Percentiles rank a stretch among this genome's conserved stretches.
phyloP scores from a whole-genome alignment of 2,888 invertebrate genomes.

The Tolmerus cingulatus region DNA sequence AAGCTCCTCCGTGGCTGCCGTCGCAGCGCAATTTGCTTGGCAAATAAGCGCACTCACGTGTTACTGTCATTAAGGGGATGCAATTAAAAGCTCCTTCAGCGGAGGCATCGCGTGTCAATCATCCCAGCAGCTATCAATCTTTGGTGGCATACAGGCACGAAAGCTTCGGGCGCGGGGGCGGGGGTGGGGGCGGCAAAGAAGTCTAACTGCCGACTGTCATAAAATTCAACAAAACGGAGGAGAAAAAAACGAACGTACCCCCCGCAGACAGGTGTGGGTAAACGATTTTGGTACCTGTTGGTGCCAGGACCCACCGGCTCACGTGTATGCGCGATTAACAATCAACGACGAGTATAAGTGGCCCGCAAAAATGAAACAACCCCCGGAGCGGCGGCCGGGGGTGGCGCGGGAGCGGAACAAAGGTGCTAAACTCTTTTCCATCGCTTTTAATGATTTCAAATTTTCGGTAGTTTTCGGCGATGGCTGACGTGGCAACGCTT shows the following conservation, averaged over 20 bases:
- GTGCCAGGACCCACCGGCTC: constrained; percentile 15
- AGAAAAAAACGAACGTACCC: constrained; percentile 9
- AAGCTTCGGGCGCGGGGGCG: not conserved
- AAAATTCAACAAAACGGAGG: constrained; percentile 31
- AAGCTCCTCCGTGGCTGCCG: not conserved
- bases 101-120: constrained; percentile 44
- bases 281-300: constrained; percentile 41
- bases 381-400: not conserved
- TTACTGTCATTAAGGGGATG: constrained; percentile 44
- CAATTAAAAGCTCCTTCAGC: constrained; percentile 45
- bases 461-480: constrained; percentile 33
- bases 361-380: constrained; percentile 31
- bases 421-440: constrained; percentile 10
- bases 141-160: constrained; percentile 11
- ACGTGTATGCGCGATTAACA: constrained; percentile 31
- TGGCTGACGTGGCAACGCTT: constrained; percentile 20
- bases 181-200: not conserved
- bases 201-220: constrained; percentile 40
- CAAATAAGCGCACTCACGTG: constrained; percentile 42
- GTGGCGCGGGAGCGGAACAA: not conserved
- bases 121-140: constrained; percentile 44
- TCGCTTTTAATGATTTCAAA: constrained; percentile 34
- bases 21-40: constrained; percentile 10
- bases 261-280: not conserved
- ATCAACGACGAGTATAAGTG: constrained; percentile 32